Conservation (phyloP, 1,140 invertebrate genomes). For the Diorhabda carinulata region DNA sequence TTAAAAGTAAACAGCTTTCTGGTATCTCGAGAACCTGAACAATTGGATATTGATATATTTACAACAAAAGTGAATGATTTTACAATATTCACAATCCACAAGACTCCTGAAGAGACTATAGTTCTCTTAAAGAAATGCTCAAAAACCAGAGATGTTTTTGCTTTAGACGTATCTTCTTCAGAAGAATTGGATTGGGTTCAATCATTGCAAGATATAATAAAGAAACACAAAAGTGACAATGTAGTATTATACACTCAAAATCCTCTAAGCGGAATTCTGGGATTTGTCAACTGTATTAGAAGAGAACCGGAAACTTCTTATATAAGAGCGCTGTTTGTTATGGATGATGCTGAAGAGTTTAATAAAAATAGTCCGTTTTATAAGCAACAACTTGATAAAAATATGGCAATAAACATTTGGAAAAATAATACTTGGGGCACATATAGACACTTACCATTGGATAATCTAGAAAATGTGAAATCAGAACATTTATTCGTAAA, state of each 20-base stretch:
- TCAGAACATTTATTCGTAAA: slow-evolving; percentile 73
- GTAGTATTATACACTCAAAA: slow-evolving; percentile 59
- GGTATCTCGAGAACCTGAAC: slow-evolving; percentile 49
- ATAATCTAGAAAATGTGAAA: slow-evolving; percentile 42
- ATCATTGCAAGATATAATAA: slow-evolving; percentile 53
- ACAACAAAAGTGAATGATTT: slow-evolving; percentile 30
- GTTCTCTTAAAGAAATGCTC: slow-evolving; percentile 40
- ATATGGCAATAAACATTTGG: slow-evolving; percentile 66
- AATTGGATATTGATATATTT: slow-evolving; percentile 16
- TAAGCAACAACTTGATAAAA: slow-evolving; percentile 53
- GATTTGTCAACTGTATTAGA: slow-evolving; percentile 72
- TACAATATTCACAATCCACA: slow-evolving; percentile 48
- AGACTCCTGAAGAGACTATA: slow-evolving; percentile 48
- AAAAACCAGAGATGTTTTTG: not conserved
- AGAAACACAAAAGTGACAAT: slow-evolving; percentile 51
- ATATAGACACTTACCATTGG: slow-evolving; percentile 46
- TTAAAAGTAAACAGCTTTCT: slow-evolving; percentile 51
- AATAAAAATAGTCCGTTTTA: slow-evolving; percentile 61
- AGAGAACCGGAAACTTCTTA: slow-evolving; percentile 65
- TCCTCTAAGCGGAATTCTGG: slow-evolving; percentile 66
- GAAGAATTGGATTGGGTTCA: slow-evolving; percentile 52
- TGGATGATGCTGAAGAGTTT: slow-evolving; percentile 64
- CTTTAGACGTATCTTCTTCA: slow-evolving; percentile 15
- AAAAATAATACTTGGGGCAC: slow-evolving; percentile 62
- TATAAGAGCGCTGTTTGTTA: slow-evolving; percentile 59